These are phyloP conservation scores for Nineta flava DNA, from an alignment of 2,888 invertebrate species.

Conservation along the genomic window DNA sequence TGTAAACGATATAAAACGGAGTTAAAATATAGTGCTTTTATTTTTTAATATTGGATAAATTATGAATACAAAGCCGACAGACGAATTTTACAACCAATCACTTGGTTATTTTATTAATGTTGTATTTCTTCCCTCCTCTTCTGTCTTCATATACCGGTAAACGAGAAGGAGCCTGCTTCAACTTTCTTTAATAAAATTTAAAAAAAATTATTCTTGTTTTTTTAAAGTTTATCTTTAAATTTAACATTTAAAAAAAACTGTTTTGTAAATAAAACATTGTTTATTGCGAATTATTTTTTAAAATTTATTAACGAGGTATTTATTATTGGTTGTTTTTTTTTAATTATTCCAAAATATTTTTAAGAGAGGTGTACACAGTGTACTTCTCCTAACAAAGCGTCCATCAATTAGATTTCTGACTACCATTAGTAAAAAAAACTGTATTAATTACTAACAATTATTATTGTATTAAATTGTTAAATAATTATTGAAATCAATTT, in stretches of 20 bases:
- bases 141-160: neutral
- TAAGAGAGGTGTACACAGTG: too few species aligned
- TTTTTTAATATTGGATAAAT: constrained; percentile 1
- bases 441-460: neutral
- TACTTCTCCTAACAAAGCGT: neutral
- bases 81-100: neutral
- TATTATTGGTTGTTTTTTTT: too few species aligned
- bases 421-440: neutral
- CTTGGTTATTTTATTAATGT: neutral
- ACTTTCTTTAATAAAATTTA: neutral
- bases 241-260: neutral
- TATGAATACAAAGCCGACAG: neutral
- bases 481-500: neutral
- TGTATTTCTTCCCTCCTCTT: neutral
- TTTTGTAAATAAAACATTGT: neutral
- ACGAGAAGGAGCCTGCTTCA: neutral
- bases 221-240: neutral
- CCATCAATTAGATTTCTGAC: neutral
- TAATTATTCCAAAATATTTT: too few species aligned
- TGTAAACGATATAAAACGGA: too few species aligned
- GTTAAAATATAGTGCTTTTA: neutral
- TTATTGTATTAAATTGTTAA: neutral
- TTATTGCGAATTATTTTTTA: neutral
- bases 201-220: neutral
- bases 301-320: neutral